phyloP scores from a whole-genome alignment of 2,888 invertebrate genomes.

The Spilarctia lutea region DNA sequence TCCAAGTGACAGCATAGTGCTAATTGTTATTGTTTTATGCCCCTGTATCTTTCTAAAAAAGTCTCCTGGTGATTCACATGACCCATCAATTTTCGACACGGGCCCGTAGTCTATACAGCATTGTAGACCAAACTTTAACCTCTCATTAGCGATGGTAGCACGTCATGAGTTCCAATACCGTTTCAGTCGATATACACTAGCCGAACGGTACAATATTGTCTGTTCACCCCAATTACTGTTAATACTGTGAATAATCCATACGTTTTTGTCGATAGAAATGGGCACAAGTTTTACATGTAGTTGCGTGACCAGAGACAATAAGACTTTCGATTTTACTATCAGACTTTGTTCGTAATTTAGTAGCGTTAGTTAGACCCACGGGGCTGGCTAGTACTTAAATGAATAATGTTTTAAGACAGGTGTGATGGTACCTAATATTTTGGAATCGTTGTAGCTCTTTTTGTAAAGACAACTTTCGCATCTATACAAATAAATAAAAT shows the following conservation, averaged over 20 bases:
- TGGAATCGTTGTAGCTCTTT: background rate
- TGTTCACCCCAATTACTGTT: slow-evolving; percentile 26
- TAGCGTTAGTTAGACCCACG: slow-evolving; percentile 21
- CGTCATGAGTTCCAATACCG: background rate
- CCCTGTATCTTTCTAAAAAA: too few species aligned
- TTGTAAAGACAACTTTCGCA: too few species aligned
- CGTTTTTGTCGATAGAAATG: slow-evolving; percentile 20
- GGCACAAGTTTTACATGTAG: slow-evolving; percentile 14
- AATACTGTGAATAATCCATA: slow-evolving; percentile 18
- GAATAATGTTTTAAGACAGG: background rate
- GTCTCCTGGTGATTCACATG: too few species aligned
- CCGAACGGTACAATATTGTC: background rate
- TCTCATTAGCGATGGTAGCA: background rate
- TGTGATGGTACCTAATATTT: background rate
- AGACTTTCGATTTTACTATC: slow-evolving; percentile 43
- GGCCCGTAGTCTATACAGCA: too few species aligned
- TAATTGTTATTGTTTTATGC: too few species aligned
- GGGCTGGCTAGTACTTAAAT: background rate
- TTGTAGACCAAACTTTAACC: background rate
- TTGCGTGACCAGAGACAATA: slow-evolving; percentile 40
- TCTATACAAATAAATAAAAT: too few species aligned
- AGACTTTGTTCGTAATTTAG: slow-evolving; percentile 10
- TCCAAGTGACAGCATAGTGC: too few species aligned
- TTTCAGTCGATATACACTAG: background rate
- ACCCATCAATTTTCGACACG: too few species aligned